These are phyloP conservation scores for Melanophora roralis DNA, from an alignment of 2,888 invertebrate species.

Conservation along the genomic window DNA sequence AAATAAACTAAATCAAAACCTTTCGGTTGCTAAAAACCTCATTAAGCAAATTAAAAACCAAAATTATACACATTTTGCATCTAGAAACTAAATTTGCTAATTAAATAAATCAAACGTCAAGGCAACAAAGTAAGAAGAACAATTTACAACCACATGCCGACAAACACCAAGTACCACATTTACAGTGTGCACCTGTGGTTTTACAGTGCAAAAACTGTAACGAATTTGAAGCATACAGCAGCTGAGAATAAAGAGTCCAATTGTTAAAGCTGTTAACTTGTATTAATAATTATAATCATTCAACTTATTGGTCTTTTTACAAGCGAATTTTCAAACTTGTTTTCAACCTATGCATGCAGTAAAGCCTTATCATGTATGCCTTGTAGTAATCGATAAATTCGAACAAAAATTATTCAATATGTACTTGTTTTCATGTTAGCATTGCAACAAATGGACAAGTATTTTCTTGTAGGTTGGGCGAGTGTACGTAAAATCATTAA, in stretches of 20 bases:
- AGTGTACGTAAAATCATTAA: slow-evolving; percentile 16
- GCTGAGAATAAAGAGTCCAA: too few species aligned
- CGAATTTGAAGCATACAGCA: not conserved
- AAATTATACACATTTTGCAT: not conserved
- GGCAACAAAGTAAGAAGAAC: slow-evolving; percentile 1
- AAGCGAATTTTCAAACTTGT: not conserved
- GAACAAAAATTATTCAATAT: too few species aligned
- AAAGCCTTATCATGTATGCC: too few species aligned
- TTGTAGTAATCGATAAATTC: too few species aligned
- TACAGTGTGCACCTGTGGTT: too few species aligned
- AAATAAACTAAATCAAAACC: not conserved
- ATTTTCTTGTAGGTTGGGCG: too few species aligned
- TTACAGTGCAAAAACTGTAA: too few species aligned
- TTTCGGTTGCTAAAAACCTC: not conserved
- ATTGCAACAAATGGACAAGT: too few species aligned
- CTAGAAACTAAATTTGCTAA: not conserved
- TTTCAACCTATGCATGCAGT: not conserved
- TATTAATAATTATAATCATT: too few species aligned
- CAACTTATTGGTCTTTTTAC: not conserved
- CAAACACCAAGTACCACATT: not conserved
- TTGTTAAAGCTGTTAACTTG: too few species aligned
- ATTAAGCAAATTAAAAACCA: not conserved
- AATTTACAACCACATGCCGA: not conserved
- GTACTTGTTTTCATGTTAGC: too few species aligned
- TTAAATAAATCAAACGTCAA: not conserved